These are phyloP conservation scores for Crocodylus rhombifer DNA, from an alignment of 2,797 vertebrate species.

Conservation along the genomic window DNA sequence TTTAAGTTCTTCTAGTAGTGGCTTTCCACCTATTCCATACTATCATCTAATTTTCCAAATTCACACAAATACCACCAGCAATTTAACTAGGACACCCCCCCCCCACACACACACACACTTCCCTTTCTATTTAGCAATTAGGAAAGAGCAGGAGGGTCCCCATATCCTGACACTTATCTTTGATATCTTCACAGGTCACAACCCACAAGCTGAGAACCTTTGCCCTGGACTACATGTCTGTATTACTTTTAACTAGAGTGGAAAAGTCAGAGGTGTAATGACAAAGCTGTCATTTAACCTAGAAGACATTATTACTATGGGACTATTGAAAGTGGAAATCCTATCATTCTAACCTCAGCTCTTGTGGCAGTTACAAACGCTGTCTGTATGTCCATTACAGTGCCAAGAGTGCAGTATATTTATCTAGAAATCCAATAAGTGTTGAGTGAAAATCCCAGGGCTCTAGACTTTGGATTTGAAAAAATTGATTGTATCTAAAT, in stretches of 20 bases:
- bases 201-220: neutral
- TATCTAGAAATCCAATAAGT: neutral
- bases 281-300: neutral
- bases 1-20: neutral
- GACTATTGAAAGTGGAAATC: neutral
- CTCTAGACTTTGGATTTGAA: neutral
- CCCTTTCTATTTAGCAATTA: neutral
- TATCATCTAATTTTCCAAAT: neutral
- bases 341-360: neutral
- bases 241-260: neutral
- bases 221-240: accelerated
- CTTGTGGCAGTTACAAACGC: neutral
- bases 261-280: neutral
- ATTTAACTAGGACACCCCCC: neutral
- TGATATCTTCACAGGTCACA: neutral
- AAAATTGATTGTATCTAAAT: neutral
- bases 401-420: neutral
- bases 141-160: neutral
- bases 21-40: neutral
- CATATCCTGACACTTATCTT: neutral
- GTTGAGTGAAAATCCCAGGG: neutral
- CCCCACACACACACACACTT: neutral
- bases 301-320: neutral
- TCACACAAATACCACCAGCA: neutral
- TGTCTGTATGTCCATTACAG: neutral